Conservation (phyloP, 2,113 vertebrate species). For the Taxidea taxus region DNA sequence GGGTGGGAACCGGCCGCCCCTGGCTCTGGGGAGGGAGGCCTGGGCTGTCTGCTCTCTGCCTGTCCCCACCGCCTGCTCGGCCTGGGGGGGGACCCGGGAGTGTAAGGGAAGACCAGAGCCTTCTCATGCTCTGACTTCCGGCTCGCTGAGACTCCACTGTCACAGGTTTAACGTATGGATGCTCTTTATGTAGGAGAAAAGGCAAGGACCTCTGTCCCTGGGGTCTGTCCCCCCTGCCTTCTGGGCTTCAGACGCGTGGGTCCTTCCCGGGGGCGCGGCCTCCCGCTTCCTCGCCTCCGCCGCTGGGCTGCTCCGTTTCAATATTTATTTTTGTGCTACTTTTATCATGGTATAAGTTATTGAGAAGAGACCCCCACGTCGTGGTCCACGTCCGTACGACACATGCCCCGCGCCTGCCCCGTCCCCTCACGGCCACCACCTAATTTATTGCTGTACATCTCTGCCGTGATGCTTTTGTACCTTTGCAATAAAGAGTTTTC, state of each 20-base stretch:
- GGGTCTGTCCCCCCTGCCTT: slow-evolving; percentile 73
- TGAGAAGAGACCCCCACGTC: slow-evolving; percentile 88
- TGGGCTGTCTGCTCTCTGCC: fast-evolving
- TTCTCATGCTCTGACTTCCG: slow-evolving; percentile 23
- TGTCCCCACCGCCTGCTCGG: neutral
- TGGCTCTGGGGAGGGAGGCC: neutral
- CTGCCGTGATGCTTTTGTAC: slow-evolving; percentile 92
- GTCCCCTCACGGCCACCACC: slow-evolving; percentile 82
- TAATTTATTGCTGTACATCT: slow-evolving; percentile 93
- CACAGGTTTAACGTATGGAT: slow-evolving; percentile 69
- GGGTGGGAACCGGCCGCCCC: slow-evolving; percentile 41
- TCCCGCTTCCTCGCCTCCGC: slow-evolving; percentile 71
- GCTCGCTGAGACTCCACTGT: slow-evolving; percentile 74
- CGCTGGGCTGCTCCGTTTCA: slow-evolving; percentile 85
- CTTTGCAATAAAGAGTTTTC: slow-evolving; percentile 94
- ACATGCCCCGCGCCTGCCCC: slow-evolving; percentile 83
- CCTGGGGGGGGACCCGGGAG: neutral
- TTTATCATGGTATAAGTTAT: slow-evolving; percentile 92
- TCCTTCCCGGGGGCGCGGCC: slow-evolving; percentile 71
- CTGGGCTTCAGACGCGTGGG: slow-evolving; percentile 68
- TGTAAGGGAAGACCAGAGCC: neutral
- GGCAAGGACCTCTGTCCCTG: slow-evolving; percentile 64
- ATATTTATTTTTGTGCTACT: slow-evolving; percentile 97
- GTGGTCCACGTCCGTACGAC: slow-evolving; percentile 84
- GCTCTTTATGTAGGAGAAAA: slow-evolving; percentile 75